These are phyloP conservation scores for Propithecus perrieri DNA, from an alignment of 2,797 vertebrate genomes.

Conservation along the genomic window DNA sequence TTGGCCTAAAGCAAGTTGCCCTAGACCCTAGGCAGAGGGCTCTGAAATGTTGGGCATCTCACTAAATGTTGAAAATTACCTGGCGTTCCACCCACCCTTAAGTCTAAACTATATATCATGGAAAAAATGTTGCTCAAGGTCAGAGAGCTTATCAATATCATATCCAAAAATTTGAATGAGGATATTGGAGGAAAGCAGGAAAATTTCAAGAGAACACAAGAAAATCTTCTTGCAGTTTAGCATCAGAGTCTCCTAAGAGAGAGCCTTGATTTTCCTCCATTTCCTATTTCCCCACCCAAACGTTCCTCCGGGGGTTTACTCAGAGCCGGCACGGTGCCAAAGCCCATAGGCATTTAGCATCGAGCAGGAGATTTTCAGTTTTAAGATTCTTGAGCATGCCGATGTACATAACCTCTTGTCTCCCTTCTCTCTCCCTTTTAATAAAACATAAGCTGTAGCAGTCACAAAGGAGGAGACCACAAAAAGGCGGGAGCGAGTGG, in stretches of 20 bases:
- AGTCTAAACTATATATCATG: background rate
- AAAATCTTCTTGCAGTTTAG: conserved; percentile 30
- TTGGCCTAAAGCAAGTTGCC: background rate
- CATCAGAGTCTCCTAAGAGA: conserved; percentile 38
- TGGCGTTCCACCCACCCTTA: background rate
- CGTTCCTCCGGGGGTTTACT: conserved; percentile 58
- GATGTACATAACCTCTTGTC: conserved; percentile 70
- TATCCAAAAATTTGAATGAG: background rate
- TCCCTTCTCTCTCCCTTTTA: conserved; percentile 74
- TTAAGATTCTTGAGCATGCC: conserved; percentile 74
- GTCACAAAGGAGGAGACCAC: conserved; percentile 62
- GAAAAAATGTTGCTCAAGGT: conserved; percentile 41
- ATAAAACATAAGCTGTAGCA: conserved; percentile 75
- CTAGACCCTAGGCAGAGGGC: background rate
- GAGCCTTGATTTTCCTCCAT: conserved; percentile 53
- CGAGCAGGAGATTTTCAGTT: conserved; percentile 66
- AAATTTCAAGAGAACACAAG: conserved; percentile 39
- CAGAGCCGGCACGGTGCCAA: conserved; percentile 42
- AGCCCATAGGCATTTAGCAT: conserved; percentile 69
- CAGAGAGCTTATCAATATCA: conserved; percentile 28
- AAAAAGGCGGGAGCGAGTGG: conserved; percentile 10
- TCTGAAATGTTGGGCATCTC: background rate
- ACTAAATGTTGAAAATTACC: background rate
- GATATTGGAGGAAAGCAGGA: background rate
- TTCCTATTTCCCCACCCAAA: conserved; percentile 65